Base-by-base conservation (phyloP, 2,888 invertebrate genomes). In the Macrophya annulata region DNA sequence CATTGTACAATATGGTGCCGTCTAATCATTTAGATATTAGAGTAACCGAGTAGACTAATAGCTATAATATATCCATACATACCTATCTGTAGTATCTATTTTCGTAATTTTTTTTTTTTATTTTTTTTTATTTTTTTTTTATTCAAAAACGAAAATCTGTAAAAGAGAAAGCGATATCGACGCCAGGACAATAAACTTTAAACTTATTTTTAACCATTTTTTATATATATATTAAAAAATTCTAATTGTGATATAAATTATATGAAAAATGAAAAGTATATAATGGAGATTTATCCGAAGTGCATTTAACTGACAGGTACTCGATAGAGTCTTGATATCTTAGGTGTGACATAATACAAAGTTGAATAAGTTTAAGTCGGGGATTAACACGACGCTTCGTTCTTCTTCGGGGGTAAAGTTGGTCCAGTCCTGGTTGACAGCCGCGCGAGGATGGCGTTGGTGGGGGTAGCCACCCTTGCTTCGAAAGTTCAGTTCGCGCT, bases 401-500 rank as follows among this genome's bases (percentile, higher is more conserved):
- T 81, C 59, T 40, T 81, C 59, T 81, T 62, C 62, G 62, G 21
- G 21, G 81, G 81, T 62, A 40, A 62, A 81, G 81, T 81, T 62
- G 59, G 81, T 81, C 81, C 81, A 81, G 81, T 81, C 81, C 59
- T 81, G 84, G 85, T 81, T 82, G 71, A 40, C 9, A 71, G 85
- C 65, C 85, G 85, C 86, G 86, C 87, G 86, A 86, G 87, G 86
- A 84, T 85, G 84, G 86, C 84, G 87, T 87, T 86, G 88, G 87
- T 87, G 88, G 87, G 86, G 88, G 90, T 90, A 90, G 90, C 87
- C 89, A 90, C 90, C 90, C 90, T 89, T 90, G 88, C 87, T 87
- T 87, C 88, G 90, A 90, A 90, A 91, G 89, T 92, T 92, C 93
- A 93, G 93, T 93, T 90, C 92, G 93, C 93, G 93, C 91, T 90